Base-by-base conservation (phyloP, 1,140 invertebrate species). In the Pseudomyrmex flavicornis region DNA sequence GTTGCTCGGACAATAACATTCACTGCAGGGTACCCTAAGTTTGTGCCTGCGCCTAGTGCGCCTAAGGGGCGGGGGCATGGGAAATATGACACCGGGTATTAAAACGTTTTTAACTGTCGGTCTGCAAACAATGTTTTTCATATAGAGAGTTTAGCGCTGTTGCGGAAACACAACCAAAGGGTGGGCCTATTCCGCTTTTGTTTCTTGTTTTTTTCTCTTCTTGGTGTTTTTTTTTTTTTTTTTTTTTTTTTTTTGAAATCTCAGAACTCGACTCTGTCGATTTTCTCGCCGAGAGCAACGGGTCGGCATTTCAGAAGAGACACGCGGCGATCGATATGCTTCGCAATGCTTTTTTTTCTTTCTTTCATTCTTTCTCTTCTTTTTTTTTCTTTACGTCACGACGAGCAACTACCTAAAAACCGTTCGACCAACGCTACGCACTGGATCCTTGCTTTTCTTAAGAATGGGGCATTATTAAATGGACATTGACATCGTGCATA, bases 71-170 rank as follows among this genome's bases (percentile, higher is more conserved):
- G 85, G 84, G 91, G 92, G 91, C 86, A 92, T 91, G 88, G 93
- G 93, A 92, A 91, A 94, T 92, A 93, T 92, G 94, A 94, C 93
- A 93, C 93, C 92, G 93, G 93, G 93, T 94, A 94, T 93, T 91
- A 93, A 93, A 91, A 94, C 92, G 93, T 93, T 94, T 94, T 94
- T 94, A 94, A 94, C 92, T 94, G 93, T 94, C 92, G 93, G 93
- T 94, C 93, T 94, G 93, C 85, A 94, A 94, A 94, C 92, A 94
- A 94, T 91, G 88, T 93, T 61, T 93, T 93, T 93, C 87, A 93
- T 92, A 90, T 91, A 92, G 84, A 90, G 86, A 90, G 87, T 92
- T 90, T 92, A 90, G 86, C 89, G 88, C 88, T 91, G 85, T 90
- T 91, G 90, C 85, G 82, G 50, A 83, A 62, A 87, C 44, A 82